A percentile compares a stretch with the other conserved stretches of the same genome.
Conservation (phyloP, 2,888 invertebrate species). For the Amiota communis region DNA sequence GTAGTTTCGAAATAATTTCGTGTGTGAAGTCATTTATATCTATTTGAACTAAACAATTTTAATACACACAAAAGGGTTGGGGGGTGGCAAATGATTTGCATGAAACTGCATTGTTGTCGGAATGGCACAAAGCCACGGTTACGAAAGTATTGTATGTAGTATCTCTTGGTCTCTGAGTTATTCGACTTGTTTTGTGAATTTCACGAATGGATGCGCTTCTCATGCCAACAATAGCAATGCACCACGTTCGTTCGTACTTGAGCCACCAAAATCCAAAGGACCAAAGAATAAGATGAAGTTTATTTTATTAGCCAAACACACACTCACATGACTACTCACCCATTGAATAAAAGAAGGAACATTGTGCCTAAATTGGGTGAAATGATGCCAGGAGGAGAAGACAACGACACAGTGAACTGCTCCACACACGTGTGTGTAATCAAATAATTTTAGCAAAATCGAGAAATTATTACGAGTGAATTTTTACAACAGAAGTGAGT, state of each 20-base stretch:
- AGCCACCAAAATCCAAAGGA: conserved; percentile 34
- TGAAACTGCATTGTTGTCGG: conserved; percentile 23
- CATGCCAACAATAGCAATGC: conserved; percentile 24
- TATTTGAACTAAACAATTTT: neutral
- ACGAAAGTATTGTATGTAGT: neutral
- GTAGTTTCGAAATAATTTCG: neutral
- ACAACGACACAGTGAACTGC: neutral
- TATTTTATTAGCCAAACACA: conserved; percentile 58
- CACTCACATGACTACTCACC: conserved; percentile 38
- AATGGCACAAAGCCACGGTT: neutral
- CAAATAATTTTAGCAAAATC: conserved; percentile 71
- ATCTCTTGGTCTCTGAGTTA: conserved; percentile 39
- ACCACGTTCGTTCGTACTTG: conserved; percentile 3
- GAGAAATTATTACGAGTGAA: conserved; percentile 66
- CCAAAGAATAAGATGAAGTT: conserved; percentile 61
- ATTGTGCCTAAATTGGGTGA: neutral
- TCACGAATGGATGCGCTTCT: conserved; percentile 54
- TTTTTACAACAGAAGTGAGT: conserved; percentile 51
- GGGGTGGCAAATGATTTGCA: conserved; percentile 22
- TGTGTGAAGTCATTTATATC: neutral
- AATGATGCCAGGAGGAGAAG: neutral
- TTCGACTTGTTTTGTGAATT: conserved; percentile 66
- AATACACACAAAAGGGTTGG: conserved; percentile 4
- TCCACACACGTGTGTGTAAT: conserved; percentile 63
- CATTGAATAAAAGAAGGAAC: neutral